Conservation (phyloP, 2,113 vertebrate genomes). For the Tonatia bakeri region DNA sequence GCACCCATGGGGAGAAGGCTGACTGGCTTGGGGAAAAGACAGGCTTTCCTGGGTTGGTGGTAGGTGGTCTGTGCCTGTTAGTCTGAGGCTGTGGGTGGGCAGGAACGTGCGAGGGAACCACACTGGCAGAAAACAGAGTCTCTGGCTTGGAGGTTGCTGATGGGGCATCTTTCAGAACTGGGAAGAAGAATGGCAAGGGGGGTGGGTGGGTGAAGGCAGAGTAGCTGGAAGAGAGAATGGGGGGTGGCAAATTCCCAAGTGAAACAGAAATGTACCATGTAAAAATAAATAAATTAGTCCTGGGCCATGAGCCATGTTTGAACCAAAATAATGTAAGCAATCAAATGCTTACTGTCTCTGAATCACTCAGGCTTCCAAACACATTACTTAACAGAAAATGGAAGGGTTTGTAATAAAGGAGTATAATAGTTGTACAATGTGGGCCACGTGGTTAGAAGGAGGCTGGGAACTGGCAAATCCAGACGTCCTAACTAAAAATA, state of each 20-base stretch:
- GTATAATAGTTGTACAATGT: neutral
- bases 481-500: slow-evolving; percentile 38
- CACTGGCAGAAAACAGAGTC: neutral
- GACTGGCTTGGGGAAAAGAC: neutral
- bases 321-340: slow-evolving; percentile 66
- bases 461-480: neutral
- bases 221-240: neutral
- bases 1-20: neutral
- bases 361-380: slow-evolving; percentile 25
- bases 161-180: neutral
- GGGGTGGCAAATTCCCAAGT: slow-evolving; percentile 28
- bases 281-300: slow-evolving; percentile 58
- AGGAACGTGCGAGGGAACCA: neutral
- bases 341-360: slow-evolving; percentile 42
- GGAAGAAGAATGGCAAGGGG: neutral
- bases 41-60: neutral
- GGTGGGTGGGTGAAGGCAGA: neutral
- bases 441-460: neutral
- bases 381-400: slow-evolving; percentile 35
- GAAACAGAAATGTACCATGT: slow-evolving; percentile 48
- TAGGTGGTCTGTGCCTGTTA: neutral
- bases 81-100: slow-evolving; percentile 30
- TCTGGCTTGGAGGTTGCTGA: slow-evolving; percentile 23
- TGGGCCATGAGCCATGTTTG: slow-evolving; percentile 50
- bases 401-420: neutral